Evolutionary conservation across 2,888 invertebrate species (phyloP), one percentile per base, ranked within the genome.

Genomic region (Eupithecia vulgata): DNA sequence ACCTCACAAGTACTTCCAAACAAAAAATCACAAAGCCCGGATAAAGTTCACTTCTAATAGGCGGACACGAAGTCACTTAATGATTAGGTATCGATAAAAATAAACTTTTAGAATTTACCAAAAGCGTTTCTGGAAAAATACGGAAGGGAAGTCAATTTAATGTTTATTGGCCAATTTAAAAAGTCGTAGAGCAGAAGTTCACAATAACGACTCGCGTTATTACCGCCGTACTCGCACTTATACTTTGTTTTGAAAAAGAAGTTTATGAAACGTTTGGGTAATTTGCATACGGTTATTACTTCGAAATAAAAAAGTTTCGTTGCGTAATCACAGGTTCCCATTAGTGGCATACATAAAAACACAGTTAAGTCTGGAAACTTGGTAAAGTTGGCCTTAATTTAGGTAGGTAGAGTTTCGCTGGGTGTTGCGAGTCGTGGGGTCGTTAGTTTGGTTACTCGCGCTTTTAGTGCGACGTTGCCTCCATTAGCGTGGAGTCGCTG

Each of bases 381-480:
- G 80, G 76, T 79, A 80, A 75, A 78, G 80, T 84, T 84, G 80
- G 79, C 80, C 81, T 83, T 81, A 86, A 87, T 85, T 87, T 80
- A 81, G 80, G 76, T 76, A 74, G 68, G 77, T 75, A 48, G 76
- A 79, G 82, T 81, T 72, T 77, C 77, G 76, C 83, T 81, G 82
- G 84, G 86, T 87, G 88, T 89, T 87, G 85, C 84, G 83, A 79
- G 80, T 40, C 40, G 40, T 40, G 40, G 40, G 85, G 85, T 90
- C 87, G 86, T 89, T 88, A 87, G 85, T 85, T 86, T 79, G 81
- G 84, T 84, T 85, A 85, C 84, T 87, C 80, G 81, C 82, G 81
- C 81, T 83, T 81, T 82, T 83, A 79, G 73, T 79, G 75, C 78
- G 77, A 83, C 79, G 81, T 80, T 81, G 79, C 81, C 76, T 83